A percentile compares a stretch with the other conserved stretches of the same genome.
Evolutionary conservation across 2,888 invertebrate species (phyloP).

Genomic region (Antitype chi): DNA sequence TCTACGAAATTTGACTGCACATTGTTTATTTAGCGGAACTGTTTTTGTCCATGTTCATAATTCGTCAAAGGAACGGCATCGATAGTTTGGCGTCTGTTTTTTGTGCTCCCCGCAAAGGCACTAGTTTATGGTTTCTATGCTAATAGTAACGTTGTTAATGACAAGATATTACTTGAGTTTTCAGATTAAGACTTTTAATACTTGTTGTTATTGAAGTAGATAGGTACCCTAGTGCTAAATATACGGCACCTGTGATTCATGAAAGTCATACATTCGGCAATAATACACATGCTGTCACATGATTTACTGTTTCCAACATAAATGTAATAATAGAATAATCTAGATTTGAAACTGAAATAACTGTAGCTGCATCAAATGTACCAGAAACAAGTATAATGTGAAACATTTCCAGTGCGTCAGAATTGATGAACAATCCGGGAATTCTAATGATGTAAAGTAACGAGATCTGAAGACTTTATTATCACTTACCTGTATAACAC

Average conservation of each 20-base stretch:
- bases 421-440: slow-evolving; percentile 75
- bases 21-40: slow-evolving; percentile 87
- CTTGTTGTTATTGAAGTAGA: slow-evolving; percentile 13
- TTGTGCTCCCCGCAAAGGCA: slow-evolving; percentile 50
- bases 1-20: slow-evolving; percentile 80
- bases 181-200: slow-evolving; percentile 3
- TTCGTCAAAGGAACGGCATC: slow-evolving; percentile 68
- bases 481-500: slow-evolving; percentile 87
- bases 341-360: slow-evolving; percentile 54
- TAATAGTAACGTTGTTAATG: slow-evolving; percentile 42
- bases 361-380: slow-evolving; percentile 46
- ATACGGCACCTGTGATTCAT: slow-evolving; percentile 44
- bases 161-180: slow-evolving; percentile 33
- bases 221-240: slow-evolving; percentile 30
- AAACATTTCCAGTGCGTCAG: slow-evolving; percentile 63
- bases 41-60: slow-evolving; percentile 77
- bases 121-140: slow-evolving; percentile 59
- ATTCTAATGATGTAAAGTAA: slow-evolving; percentile 84
- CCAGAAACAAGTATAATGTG: slow-evolving; percentile 58
- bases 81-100: slow-evolving; percentile 62
- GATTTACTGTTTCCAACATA: slow-evolving; percentile 42
- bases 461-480: slow-evolving; percentile 88
- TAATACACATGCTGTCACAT: slow-evolving; percentile 45
- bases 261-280: slow-evolving; percentile 34
- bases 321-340: slow-evolving; percentile 54